Conservation (phyloP, 2,888 invertebrate species). For the Plagiodera versicolora region DNA sequence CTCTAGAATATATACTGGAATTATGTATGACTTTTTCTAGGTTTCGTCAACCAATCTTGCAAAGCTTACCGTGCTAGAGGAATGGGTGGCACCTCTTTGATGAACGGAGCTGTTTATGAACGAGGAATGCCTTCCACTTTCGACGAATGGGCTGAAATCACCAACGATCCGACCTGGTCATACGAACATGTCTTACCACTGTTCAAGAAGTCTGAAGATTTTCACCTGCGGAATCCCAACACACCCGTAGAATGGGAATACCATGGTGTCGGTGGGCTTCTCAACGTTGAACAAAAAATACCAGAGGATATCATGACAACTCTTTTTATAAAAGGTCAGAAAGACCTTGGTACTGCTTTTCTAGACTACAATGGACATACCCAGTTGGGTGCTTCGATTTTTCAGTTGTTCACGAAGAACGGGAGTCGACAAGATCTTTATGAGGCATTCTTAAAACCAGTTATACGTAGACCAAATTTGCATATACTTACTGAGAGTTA, state of each 20-base stretch:
- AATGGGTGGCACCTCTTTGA: conserved; percentile 1
- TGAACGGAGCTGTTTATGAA: conserved; percentile 1
- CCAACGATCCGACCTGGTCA: neutral
- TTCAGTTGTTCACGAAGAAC: neutral
- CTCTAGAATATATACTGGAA: too few relatives aligned
- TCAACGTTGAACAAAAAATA: neutral
- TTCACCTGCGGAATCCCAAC: neutral
- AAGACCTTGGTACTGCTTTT: neutral
- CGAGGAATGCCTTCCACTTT: neutral
- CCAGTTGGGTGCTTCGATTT: neutral
- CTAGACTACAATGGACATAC: neutral
- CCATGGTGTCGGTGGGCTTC: neutral
- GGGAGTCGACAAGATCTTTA: neutral
- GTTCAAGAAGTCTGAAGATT: conserved; percentile 2
- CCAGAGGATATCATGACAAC: neutral
- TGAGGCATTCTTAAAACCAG: neutral
- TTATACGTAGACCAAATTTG: neutral
- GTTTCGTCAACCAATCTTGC: neutral
- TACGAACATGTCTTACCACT: neutral
- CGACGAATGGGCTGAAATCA: neutral
- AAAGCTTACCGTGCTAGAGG: neutral
- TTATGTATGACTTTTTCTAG: neutral
- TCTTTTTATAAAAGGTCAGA: neutral
- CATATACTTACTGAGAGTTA: neutral
- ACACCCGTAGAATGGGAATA: neutral